A percentile compares a stretch with the other conserved stretches of the same genome.
phyloP scores from a whole-genome alignment of 2,888 invertebrate genomes.

The Eilema griseolum region DNA sequence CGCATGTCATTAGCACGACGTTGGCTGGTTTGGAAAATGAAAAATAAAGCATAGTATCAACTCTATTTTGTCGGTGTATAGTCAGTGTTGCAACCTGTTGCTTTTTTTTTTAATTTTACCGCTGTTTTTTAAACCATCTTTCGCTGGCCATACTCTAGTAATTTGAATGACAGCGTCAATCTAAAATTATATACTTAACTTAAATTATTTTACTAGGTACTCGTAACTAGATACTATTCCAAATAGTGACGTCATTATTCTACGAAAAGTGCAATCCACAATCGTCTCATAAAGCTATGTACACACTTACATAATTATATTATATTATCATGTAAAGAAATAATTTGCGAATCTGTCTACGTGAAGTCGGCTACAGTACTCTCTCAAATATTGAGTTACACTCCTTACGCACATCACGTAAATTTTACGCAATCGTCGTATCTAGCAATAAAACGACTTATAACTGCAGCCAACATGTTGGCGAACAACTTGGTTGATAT shows the following conservation, averaged over 20 bases:
- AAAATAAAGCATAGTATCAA: too few relatives aligned
- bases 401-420: constrained; percentile 54
- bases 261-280: constrained; percentile 3
- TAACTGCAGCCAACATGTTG: not conserved
- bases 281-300: constrained; percentile 27
- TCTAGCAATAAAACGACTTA: constrained; percentile 24
- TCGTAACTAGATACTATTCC: not conserved
- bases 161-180: not conserved
- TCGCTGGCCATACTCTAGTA: too few relatives aligned
- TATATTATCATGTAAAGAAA: constrained; percentile 50
- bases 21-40: too few relatives aligned
- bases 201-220: not conserved
- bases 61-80: too few relatives aligned
- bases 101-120: too few relatives aligned
- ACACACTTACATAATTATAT: constrained; percentile 23
- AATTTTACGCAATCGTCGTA: constrained; percentile 30
- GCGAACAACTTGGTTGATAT: not conserved
- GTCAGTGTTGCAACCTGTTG: too few relatives aligned
- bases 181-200: not conserved
- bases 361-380: constrained; percentile 35
- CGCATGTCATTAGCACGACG: too few relatives aligned
- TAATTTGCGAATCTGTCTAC: constrained; percentile 51
- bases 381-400: constrained; percentile 81
- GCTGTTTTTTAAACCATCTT: too few relatives aligned
- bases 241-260: not conserved